Base-by-base conservation (phyloP, 2,113 vertebrate genomes). In the Pachypanchax playfairii region DNA sequence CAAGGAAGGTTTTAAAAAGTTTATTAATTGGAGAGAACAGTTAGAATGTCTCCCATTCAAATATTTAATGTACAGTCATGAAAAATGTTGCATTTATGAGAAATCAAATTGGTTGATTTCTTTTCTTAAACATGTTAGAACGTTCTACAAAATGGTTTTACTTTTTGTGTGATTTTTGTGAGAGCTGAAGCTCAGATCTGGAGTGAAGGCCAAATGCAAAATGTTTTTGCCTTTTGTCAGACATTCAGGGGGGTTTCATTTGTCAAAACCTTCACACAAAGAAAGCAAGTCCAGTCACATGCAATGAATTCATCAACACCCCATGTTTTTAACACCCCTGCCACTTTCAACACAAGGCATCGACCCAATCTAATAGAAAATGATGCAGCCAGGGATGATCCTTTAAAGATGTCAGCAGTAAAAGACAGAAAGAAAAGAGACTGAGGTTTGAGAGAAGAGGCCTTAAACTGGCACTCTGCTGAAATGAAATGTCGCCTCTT, bases 261-360 rank as follows among this genome's bases (percentile, higher is more conserved):
- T 84, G 79, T 28, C 56, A 73, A 77, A 85, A 77, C 65, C 80
- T 55, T 8, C 52, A 36, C 69, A 88, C 82, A 89, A 88, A 85
- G 82, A 84, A 77, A 69, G 70, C 75, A 61, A 82, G 73, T 85
- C 56, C 79, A 85, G 80, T 85, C 84, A 84, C 85, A 90, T 84
- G 85, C 84, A 87, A 90, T 90, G 87, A 90, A 90, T 90, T 88
- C 85, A 90, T 90, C 87, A 90, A 89, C 87, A 20, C 84, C 86
- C 83, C 89, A 86, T 85, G 83, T 85, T 87, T 83, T 82, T 59
- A 87, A 82, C 83, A 79, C 79, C 83, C 81, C 85, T 60, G 73
- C 79, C 81, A 75, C 70, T 78, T 70, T 1, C 43, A 85, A 82
- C 87, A 86, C 82, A 84, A 86, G 83, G 73, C 75, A 88, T 86